Conservation (phyloP, 1,140 invertebrate species). For the Heliconius himera region DNA sequence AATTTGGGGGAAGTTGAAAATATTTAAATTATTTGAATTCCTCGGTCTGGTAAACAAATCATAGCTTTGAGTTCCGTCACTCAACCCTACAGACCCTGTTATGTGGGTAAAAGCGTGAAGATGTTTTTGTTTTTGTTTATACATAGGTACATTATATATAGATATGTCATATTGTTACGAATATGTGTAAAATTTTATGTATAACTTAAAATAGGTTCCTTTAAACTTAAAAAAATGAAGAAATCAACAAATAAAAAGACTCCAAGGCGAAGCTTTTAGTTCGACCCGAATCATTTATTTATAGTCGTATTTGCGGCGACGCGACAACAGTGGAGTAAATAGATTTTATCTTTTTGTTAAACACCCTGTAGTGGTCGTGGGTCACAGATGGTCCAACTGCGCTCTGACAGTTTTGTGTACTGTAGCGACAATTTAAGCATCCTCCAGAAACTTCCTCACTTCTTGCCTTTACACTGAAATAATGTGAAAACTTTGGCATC, state of each 20-base stretch:
- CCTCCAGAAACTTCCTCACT: slow-evolving; percentile 34
- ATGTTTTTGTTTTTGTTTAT: no score
- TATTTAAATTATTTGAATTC: no score
- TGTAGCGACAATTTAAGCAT: slow-evolving; percentile 38
- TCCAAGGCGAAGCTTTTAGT: neutral
- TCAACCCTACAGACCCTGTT: no score
- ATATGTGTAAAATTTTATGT: no score
- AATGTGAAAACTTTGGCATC: slow-evolving; percentile 33
- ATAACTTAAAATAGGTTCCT: no score
- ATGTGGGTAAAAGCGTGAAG: neutral
- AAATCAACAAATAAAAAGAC: neutral
- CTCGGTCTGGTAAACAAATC: neutral
- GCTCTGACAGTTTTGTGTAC: slow-evolving; percentile 29
- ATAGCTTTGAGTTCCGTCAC: no score
- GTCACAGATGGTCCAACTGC: slow-evolving; percentile 33
- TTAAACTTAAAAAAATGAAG: no score
- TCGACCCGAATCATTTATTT: neutral
- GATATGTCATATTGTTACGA: no score
- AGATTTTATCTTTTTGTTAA: slow-evolving; percentile 21
- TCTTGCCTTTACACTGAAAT: slow-evolving; percentile 30
- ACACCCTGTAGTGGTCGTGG: slow-evolving; percentile 12
- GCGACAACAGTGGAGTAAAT: slow-evolving; percentile 18
- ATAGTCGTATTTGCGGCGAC: slow-evolving; percentile 18
- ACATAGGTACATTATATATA: no score
- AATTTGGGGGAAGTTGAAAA: no score